Conservation (phyloP, 2,888 invertebrate genomes). For the Hemithea aestivaria region DNA sequence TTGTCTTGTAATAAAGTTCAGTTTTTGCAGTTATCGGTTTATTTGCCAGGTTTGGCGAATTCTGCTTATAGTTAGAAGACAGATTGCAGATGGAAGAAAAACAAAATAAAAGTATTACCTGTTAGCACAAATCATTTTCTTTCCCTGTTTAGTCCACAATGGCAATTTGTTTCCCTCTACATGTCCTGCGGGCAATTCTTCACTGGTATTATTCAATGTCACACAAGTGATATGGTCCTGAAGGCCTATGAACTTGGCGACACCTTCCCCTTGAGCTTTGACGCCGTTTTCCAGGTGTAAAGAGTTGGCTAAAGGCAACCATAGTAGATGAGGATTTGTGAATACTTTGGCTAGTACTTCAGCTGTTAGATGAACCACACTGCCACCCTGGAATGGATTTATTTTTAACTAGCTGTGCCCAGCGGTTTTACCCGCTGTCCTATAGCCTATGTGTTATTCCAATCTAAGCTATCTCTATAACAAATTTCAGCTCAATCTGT, state of each 20-base stretch:
- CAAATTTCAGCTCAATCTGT: no score
- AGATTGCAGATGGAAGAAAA: neutral
- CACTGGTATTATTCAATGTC: constrained; percentile 85
- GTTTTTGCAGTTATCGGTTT: no score
- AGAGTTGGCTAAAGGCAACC: constrained; percentile 85
- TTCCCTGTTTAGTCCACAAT: constrained; percentile 89
- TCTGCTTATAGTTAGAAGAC: no score
- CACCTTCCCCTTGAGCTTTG: constrained; percentile 80
- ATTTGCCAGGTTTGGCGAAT: no score
- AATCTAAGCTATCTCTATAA: no score
- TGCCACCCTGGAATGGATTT: constrained; percentile 85
- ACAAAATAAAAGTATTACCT: constrained; percentile 52
- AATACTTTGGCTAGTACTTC: constrained; percentile 85
- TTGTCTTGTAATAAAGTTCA: no score
- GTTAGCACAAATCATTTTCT: constrained; percentile 81
- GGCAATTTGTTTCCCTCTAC: constrained; percentile 85
- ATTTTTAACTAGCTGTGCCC: no score
- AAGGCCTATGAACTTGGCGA: constrained; percentile 86
- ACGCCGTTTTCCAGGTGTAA: constrained; percentile 82
- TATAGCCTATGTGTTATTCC: no score
- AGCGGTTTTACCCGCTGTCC: no score
- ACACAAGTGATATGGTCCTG: constrained; percentile 63
- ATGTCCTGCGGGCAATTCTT: constrained; percentile 82
- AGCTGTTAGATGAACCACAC: constrained; percentile 88
- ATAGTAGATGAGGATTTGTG: constrained; percentile 80